phyloP scores from a whole-genome alignment of 2,888 invertebrate species.

The Polyommatus icarus region DNA sequence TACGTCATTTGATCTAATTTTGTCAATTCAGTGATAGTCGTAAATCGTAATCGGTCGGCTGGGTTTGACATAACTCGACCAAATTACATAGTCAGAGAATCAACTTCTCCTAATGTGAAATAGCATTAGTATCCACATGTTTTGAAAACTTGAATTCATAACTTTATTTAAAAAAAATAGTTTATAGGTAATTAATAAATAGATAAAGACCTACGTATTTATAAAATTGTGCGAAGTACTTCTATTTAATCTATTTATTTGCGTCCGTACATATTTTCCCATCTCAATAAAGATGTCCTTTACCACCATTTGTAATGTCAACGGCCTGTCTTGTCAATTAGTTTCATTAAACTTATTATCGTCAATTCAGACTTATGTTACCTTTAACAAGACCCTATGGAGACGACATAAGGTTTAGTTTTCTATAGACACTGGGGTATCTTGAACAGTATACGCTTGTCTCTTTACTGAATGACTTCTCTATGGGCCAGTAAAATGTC shows the following conservation, averaged over 20 bases:
- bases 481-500: slow-evolving; percentile 42
- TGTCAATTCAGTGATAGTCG: no score
- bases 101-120: no score
- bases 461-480: slow-evolving; percentile 45
- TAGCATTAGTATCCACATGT: no score
- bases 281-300: background rate
- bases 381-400: background rate
- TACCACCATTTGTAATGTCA: background rate
- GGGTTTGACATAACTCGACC: no score
- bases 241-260: background rate
- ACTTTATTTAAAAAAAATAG: no score
- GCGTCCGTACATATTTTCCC: background rate
- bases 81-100: no score
- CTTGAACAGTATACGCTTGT: slow-evolving; percentile 43
- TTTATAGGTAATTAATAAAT: no score
- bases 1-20: no score
- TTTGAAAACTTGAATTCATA: no score
- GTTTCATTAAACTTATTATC: slow-evolving; percentile 54
- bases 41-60: no score
- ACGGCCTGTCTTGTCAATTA: slow-evolving; percentile 14
- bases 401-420: background rate
- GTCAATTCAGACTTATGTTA: background rate
- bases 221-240: background rate
- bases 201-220: no score
- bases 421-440: background rate